phyloP scores from a whole-genome alignment of 2,113 vertebrate genomes.

The Ceuthmochares aereus region DNA sequence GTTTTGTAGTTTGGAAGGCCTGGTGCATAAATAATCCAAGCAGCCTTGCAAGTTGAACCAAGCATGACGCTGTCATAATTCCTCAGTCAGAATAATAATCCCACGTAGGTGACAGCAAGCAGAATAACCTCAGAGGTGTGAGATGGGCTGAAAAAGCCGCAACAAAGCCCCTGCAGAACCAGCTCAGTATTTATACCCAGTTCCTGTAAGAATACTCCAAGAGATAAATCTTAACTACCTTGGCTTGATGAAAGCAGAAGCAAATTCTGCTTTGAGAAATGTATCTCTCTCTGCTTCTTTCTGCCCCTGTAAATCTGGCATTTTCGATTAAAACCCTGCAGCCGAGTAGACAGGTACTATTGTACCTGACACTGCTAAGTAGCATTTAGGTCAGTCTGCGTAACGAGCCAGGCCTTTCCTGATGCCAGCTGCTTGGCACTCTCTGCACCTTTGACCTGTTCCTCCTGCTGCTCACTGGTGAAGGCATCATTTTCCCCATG shows the following conservation, averaged over 20 bases:
- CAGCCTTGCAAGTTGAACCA: not conserved
- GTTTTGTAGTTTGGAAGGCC: not conserved
- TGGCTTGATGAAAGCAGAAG: not conserved
- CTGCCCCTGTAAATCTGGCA: not conserved
- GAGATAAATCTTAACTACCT: not conserved
- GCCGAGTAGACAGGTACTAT: not conserved
- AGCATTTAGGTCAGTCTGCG: constrained; percentile 24
- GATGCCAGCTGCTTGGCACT: not conserved
- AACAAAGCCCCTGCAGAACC: not conserved
- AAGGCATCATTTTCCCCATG: not conserved
- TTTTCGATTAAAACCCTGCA: not conserved
- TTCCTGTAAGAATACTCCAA: not conserved
- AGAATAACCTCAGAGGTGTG: not conserved
- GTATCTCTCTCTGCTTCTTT: not conserved
- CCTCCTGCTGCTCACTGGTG: not conserved
- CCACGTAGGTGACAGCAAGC: not conserved
- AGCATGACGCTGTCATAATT: not conserved
- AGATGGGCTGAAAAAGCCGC: not conserved
- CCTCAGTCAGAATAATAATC: not conserved
- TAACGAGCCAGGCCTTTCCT: not conserved
- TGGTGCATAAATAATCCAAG: not conserved
- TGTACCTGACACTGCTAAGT: constrained; percentile 17
- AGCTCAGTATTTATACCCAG: not conserved
- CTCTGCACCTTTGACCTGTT: not conserved
- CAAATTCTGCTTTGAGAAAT: not conserved